A percentile compares a stretch with the other conserved stretches of the same genome.
Evolutionary conservation across 2,113 vertebrate species (phyloP).

Genomic region (Cryptomyrus ogoouensis): DNA sequence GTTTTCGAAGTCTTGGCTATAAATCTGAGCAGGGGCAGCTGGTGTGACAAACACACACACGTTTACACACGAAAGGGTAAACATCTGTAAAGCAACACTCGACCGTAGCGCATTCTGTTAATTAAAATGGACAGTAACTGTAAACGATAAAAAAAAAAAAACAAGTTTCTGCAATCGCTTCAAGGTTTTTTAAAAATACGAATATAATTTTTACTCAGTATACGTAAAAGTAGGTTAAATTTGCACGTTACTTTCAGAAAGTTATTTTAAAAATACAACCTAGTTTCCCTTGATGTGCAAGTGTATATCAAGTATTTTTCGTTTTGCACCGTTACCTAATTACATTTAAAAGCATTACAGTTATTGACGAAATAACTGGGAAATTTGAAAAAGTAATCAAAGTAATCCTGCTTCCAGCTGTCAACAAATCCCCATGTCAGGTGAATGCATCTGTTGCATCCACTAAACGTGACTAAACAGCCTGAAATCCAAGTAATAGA

Average conservation of each 20-base stretch:
- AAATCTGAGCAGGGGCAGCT: neutral
- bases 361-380: neutral
- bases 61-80: neutral
- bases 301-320: neutral
- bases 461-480: neutral
- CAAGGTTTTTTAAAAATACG: neutral
- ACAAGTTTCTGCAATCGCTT: neutral
- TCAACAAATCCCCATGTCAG: constrained; percentile 18
- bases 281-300: neutral
- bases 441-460: neutral
- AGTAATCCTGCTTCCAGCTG: neutral
- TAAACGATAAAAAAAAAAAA: neutral
- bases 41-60: neutral
- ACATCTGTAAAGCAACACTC: neutral
- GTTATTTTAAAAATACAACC: neutral
- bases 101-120: neutral
- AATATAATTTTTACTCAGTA: neutral
- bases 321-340: neutral
- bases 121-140: neutral
- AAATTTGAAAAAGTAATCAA: neutral
- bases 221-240: neutral
- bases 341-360: neutral
- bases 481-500: neutral
- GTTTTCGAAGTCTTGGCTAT: neutral
- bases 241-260: neutral